These are phyloP conservation scores for Tringa solitaria DNA, from an alignment of 2,113 vertebrate species.

Conservation along the genomic window DNA sequence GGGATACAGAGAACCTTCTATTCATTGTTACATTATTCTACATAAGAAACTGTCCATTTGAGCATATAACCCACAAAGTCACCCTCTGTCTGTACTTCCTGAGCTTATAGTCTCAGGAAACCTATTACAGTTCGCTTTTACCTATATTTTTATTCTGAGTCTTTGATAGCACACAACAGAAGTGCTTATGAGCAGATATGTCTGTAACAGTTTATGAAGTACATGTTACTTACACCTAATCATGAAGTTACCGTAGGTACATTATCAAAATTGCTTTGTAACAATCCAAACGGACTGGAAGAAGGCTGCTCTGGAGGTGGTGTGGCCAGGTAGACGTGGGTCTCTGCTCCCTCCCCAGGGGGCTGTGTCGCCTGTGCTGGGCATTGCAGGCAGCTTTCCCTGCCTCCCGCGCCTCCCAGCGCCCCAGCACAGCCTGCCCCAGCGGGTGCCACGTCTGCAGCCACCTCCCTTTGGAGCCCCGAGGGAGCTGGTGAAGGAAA, in stretches of 20 bases:
- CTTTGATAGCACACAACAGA: background rate
- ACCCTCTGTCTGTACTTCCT: background rate
- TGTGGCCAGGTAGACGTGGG: no score
- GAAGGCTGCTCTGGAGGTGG: background rate
- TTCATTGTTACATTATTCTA: background rate
- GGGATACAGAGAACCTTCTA: background rate
- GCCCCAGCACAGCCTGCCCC: background rate
- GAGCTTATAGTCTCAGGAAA: background rate
- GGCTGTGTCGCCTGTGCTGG: accelerated
- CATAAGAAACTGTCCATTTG: background rate
- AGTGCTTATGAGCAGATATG: background rate
- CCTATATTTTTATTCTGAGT: background rate
- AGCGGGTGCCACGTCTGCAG: accelerated
- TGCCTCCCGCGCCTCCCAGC: background rate
- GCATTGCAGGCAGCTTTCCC: background rate
- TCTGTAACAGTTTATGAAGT: background rate
- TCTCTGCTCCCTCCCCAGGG: background rate
- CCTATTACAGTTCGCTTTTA: background rate
- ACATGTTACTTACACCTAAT: background rate
- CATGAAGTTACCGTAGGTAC: background rate
- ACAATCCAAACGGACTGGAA: background rate
- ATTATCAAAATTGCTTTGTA: background rate
- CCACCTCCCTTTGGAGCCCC: background rate
- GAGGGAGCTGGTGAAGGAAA: background rate
- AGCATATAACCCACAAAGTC: background rate